Evolutionary conservation across 23 tunicate species (phyloP), one percentile per base, ranked within the genome.

Genomic region (Halocynthia roretzi): DNA sequence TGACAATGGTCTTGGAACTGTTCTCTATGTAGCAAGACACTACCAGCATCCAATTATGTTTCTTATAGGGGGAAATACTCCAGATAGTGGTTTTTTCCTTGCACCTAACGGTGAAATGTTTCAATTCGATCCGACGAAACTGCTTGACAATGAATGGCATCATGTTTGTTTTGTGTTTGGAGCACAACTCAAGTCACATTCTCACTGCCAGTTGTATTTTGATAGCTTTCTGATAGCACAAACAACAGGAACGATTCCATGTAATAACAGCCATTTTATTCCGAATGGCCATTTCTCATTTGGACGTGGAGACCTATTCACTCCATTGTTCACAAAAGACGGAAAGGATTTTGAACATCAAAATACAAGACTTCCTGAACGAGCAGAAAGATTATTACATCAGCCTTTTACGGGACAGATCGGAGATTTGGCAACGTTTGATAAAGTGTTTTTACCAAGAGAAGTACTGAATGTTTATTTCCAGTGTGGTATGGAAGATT

Each of bases 101-200:
- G 62, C 62, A 21, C 78, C 78, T 18, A 74, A 74, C 6, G 65
- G 64, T 10, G 78, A 74, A 74, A 54, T 19, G 22, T 21, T 74
- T 19, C 15, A 54, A 10, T 74, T 74, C 56, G 40, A 74, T 54
- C 14, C 62, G 5, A 74, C 49, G 1, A 11, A 54, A 10, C 19
- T 74, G 22, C 10, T 50, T 44, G 78, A 54, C 63, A 50, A 15
- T 56, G 17, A 53, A 52, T 74, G 78, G 78, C 78, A 74, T n/a
- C 66, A 74, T n/a, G 40, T 74, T 8, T 74, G 78, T 54, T 21
- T 74, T 9, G 56, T 23, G 8, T 54, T 74, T 10, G 78, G 65
- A 53, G 14, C 62, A 10, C 10, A 14, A 8, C 19, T 19, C 8
- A 54, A 70, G n/a, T 54, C 78, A 52, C 7, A 62, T 20, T 20